phyloP scores from a whole-genome alignment of 2,888 invertebrate genomes.

The Apoderus coryli region DNA sequence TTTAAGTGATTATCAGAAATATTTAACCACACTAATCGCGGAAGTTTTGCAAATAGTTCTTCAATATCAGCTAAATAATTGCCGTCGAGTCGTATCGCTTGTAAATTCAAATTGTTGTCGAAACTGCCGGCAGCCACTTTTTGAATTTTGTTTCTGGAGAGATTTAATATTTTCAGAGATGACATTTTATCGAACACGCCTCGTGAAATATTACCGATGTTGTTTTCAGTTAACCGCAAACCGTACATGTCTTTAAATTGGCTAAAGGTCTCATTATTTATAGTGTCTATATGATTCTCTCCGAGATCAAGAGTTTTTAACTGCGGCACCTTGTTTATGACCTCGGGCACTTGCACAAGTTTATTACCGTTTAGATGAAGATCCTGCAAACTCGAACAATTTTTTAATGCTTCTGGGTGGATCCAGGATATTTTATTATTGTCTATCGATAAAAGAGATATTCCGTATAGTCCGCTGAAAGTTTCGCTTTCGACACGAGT shows the following conservation, averaged over 20 bases:
- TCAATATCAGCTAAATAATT: slow-evolving; percentile 68
- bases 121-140: slow-evolving; percentile 65
- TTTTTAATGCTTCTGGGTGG: slow-evolving; percentile 59
- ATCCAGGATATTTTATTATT: slow-evolving; percentile 64
- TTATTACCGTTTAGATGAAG: slow-evolving; percentile 72
- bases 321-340: slow-evolving; percentile 57
- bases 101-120: slow-evolving; percentile 60
- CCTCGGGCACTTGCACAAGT: slow-evolving; percentile 58
- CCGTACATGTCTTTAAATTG: slow-evolving; percentile 69
- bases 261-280: slow-evolving; percentile 68
- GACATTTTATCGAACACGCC: slow-evolving; percentile 67
- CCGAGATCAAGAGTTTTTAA: slow-evolving; percentile 71
- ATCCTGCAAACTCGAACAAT: slow-evolving; percentile 67
- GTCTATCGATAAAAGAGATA: slow-evolving; percentile 64
- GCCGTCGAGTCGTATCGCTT: slow-evolving; percentile 68
- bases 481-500: slow-evolving; percentile 60
- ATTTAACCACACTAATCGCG: slow-evolving; percentile 71
- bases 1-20: slow-evolving; percentile 73
- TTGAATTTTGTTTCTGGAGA: slow-evolving; percentile 71
- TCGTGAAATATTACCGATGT: slow-evolving; percentile 63
- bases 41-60: slow-evolving; percentile 64
- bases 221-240: slow-evolving; percentile 71
- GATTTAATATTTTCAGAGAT: slow-evolving; percentile 65
- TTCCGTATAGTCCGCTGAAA: slow-evolving; percentile 59
- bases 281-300: slow-evolving; percentile 66